Evolutionary conservation across 2,113 vertebrate genomes (phyloP).

Genomic region (Scytalopus superciliaris): DNA sequence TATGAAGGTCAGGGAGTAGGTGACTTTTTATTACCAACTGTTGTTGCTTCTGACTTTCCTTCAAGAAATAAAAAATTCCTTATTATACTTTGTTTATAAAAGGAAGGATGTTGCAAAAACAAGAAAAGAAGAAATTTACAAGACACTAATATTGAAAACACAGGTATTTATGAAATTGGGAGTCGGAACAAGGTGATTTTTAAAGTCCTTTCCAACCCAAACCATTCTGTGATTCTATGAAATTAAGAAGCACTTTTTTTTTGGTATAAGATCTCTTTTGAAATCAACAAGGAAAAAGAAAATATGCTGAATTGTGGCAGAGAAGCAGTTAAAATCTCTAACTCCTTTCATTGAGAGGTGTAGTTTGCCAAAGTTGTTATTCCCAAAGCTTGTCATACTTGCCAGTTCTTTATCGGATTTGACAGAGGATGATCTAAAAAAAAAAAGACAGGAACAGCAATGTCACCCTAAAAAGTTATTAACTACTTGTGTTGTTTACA

Average conservation of each 20-base stretch:
- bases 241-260: neutral
- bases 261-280: neutral
- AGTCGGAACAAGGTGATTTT: neutral
- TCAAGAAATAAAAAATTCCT: neutral
- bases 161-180: neutral
- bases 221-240: neutral
- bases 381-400: slow-evolving; percentile 15
- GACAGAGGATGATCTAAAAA: slow-evolving; percentile 25
- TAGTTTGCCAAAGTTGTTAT: slow-evolving; percentile 11
- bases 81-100: neutral
- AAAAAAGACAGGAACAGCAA: neutral
- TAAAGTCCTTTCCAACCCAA: neutral
- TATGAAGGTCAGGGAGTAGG: neutral
- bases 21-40: neutral
- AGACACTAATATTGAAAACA: neutral
- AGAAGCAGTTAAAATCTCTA: neutral
- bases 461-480: slow-evolving; percentile 24
- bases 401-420: slow-evolving; percentile 4
- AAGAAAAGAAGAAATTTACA: neutral
- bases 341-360: neutral
- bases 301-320: neutral
- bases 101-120: neutral
- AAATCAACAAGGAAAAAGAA: neutral
- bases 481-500: neutral
- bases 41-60: neutral